Evolutionary conservation across 2,113 vertebrate species (phyloP), one percentile per base, ranked within the genome.

Genomic region (Malaclemys terrapin): DNA sequence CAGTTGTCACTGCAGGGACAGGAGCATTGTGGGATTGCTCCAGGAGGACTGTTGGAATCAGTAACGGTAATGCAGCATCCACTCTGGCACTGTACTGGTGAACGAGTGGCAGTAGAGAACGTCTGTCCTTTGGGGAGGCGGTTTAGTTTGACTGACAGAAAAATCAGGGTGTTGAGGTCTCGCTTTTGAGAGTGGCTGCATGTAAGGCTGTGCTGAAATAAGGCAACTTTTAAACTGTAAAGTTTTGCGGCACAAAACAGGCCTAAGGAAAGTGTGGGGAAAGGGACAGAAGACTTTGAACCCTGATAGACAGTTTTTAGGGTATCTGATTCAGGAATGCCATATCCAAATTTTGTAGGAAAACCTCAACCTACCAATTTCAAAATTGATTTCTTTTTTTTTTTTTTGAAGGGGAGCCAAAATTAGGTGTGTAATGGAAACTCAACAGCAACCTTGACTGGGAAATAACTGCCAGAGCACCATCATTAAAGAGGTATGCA

Each of bases 321-420:
- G 82, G 79, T 6, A 9, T 0, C 19, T 79, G 5, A 84, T 89
- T 22, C 9, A 52, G 78, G 8, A 11, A 72, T 7, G 20, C 56
- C 82, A 29, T 2, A 57, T 62, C 0, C 4, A 10, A 29, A 72
- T 0, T 0, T 0, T 4, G 0, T 87, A 69, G 19, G 79, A 38
- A 22, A 76, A 84, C 54, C 11, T 56, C 52, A 89, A 69, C 0
- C 5, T 1, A 57, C 19, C 14, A 3, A 8, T 45, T 47, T 45
- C 19, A 83, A 84, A 76, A 56, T 1, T 3, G 16, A 49, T 38
- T 31, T 75, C 52, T 56, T 47, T 47, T 47, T 47, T 78, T 42
- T 6, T 5, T 52, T 13, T 49, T 0, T 0, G 13, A 8, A 19
- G 62, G 31, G 56, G 78, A 80, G 27, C 65, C 65, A 69, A 16